A percentile compares a stretch with the other conserved stretches of the same genome.
These are phyloP conservation scores for Nannobrachium achirus DNA, from an alignment of 2,113 vertebrate genomes.

Conservation along the genomic window DNA sequence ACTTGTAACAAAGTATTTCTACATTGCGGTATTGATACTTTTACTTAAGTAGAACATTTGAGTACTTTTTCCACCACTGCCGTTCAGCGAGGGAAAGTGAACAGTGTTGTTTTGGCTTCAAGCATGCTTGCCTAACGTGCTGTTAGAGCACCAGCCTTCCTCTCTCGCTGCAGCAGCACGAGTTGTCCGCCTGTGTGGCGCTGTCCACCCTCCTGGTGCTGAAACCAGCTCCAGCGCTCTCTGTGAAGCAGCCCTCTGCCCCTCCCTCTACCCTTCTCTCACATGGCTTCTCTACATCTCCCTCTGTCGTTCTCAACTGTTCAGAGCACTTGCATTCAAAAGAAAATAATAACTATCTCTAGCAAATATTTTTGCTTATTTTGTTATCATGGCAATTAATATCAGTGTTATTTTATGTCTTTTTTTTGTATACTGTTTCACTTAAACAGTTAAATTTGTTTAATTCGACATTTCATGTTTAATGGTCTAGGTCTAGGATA, in stretches of 20 bases:
- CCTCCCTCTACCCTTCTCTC: conserved; percentile 16
- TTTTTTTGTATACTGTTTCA: neutral
- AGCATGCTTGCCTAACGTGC: neutral
- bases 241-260: neutral
- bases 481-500: too few relatives aligned
- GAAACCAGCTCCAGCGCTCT: conserved; percentile 54
- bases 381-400: neutral
- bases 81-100: neutral
- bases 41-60: too few relatives aligned
- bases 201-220: conserved; percentile 80
- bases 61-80: too few relatives aligned
- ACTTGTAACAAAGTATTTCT: too few relatives aligned
- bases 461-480: neutral
- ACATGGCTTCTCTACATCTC: conserved; percentile 39
- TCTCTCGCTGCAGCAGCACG: conserved; percentile 58
- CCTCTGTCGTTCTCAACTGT: conserved; percentile 38
- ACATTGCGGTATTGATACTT: too few relatives aligned
- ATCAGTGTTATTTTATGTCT: neutral
- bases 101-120: conserved; percentile 1
- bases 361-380: too few relatives aligned
- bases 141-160: conserved; percentile 3
- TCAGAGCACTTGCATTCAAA: neutral
- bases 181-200: conserved; percentile 75
- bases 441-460: neutral
- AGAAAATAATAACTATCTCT: too few relatives aligned